Evolutionary conservation across 1,140 invertebrate species (phyloP).

Genomic region (Latrodectus geometricus): DNA sequence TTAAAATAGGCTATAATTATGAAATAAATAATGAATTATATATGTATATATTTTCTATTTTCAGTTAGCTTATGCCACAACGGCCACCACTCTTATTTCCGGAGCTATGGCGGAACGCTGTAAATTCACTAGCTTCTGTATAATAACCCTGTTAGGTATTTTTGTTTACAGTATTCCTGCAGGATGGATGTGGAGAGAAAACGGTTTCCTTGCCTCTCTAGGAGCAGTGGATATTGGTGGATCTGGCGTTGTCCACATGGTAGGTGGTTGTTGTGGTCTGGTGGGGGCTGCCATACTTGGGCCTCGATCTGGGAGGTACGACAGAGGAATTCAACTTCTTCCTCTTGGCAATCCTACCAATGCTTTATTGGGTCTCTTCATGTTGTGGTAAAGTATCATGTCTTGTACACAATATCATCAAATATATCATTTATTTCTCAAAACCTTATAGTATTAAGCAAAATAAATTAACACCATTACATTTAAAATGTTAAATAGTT

Average conservation of each 20-base stretch:
- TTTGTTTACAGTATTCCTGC: slow-evolving; percentile 65
- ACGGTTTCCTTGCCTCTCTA: slow-evolving; percentile 60
- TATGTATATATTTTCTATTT: not conserved
- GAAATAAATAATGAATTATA: too few species aligned
- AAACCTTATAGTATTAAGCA: too few species aligned
- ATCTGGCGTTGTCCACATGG: slow-evolving; percentile 67
- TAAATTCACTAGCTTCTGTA: slow-evolving; percentile 64
- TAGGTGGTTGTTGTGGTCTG: slow-evolving; percentile 68
- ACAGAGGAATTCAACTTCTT: slow-evolving; percentile 60
- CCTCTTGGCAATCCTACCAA: slow-evolving; percentile 66
- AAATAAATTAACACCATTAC: too few species aligned
- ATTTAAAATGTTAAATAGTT: too few species aligned
- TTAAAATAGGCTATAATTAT: too few species aligned
- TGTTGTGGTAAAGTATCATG: slow-evolving; percentile 60
- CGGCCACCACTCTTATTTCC: slow-evolving; percentile 65
- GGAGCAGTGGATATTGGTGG: slow-evolving; percentile 65
- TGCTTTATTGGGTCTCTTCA: slow-evolving; percentile 65
- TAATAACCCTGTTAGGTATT: slow-evolving; percentile 63
- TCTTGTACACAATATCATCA: too few species aligned
- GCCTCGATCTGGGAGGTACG: slow-evolving; percentile 68
- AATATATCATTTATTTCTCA: too few species aligned
- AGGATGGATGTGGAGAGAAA: slow-evolving; percentile 65
- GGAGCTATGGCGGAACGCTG: slow-evolving; percentile 66
- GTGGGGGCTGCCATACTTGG: slow-evolving; percentile 68
- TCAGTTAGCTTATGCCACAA: slow-evolving; percentile 64